A percentile compares a stretch with the other conserved stretches of the same genome.
These are phyloP conservation scores for Xenops minutus DNA, from an alignment of 2,797 vertebrate species.

Conservation along the genomic window DNA sequence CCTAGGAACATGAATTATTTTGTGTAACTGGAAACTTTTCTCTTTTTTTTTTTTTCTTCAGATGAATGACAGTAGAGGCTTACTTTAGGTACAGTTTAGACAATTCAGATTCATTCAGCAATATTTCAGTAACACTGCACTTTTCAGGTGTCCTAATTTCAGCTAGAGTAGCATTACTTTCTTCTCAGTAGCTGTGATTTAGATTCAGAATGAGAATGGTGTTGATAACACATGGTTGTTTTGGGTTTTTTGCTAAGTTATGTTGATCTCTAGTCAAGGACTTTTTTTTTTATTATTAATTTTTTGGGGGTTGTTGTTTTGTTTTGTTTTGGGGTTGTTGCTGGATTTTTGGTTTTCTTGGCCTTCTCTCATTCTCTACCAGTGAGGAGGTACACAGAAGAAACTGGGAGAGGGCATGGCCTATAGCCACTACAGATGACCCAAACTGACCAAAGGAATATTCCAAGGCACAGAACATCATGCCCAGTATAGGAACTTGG, in stretches of 20 bases:
- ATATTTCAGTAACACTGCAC: not conserved
- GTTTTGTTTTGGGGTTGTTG: no score
- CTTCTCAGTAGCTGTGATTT: not conserved
- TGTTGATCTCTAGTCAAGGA: not conserved
- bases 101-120: not conserved
- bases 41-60: not conserved
- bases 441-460: not conserved
- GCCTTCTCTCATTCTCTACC: not conserved
- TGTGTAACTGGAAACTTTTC: not conserved
- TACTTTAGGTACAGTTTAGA: not conserved
- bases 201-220: not conserved
- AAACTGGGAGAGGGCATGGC: not conserved
- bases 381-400: not conserved
- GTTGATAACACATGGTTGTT: not conserved
- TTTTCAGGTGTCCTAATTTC: not conserved
- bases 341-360: not conserved
- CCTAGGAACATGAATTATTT: not conserved
- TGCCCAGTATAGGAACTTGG: not conserved
- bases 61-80: not conserved
- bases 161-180: not conserved
- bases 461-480: not conserved
- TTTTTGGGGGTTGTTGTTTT: no score
- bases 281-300: not conserved
- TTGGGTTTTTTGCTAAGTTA: not conserved
- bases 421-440: not conserved